Percentiles rank a stretch among this genome's conserved stretches.
phyloP scores from a whole-genome alignment of 2,797 vertebrate species.

The Semotilus atromaculatus region DNA sequence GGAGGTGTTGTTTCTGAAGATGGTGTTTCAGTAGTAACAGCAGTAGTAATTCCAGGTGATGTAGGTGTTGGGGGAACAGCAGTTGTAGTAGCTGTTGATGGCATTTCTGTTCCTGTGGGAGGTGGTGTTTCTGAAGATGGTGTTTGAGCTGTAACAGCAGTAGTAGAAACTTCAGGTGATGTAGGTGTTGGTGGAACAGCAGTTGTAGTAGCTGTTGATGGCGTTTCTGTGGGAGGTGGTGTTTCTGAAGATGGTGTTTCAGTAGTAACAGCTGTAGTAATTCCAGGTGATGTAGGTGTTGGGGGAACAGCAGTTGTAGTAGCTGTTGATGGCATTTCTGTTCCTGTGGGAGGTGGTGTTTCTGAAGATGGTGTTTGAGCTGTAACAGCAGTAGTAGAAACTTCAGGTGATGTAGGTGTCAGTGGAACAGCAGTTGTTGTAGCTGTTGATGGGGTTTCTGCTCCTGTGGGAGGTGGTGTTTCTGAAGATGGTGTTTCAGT shows the following conservation, averaged over 20 bases:
- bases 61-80: not conserved
- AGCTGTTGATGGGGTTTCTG: too few relatives aligned
- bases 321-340: not conserved
- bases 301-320: not conserved
- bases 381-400: not conserved
- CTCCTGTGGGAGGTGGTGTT: too few relatives aligned
- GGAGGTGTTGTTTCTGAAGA: not conserved
- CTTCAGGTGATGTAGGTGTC: not conserved
- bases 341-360: too few relatives aligned
- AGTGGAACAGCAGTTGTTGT: not conserved
- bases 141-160: not conserved
- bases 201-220: not conserved
- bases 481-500: not conserved
- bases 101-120: too few relatives aligned
- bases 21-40: not conserved
- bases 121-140: not conserved
- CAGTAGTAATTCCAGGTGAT: not conserved
- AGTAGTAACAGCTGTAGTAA: not conserved
- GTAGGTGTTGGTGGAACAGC: not conserved
- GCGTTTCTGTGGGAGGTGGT: not conserved
- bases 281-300: not conserved
- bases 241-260: not conserved
- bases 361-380: constrained; percentile 15
- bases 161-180: not conserved
- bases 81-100: not conserved